Base-by-base conservation (phyloP, 1,140 invertebrate species). In the Brachionus sp. region DNA sequence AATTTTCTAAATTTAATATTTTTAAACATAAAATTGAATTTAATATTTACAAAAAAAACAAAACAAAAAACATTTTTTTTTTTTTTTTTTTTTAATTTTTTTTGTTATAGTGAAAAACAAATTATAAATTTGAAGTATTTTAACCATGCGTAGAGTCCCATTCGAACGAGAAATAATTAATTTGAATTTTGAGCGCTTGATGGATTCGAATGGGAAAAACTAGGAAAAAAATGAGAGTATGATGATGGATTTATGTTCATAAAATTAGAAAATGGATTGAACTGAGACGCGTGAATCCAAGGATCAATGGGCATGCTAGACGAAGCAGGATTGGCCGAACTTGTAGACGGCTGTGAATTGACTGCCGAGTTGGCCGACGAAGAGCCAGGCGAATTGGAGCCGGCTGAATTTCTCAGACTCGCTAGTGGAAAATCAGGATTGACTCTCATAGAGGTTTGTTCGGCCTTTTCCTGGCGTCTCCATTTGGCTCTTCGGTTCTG, bases 401-500 rank as follows among this genome's bases (percentile, higher is more conserved):
- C 19, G 29, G 46, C 50, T 19, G 46, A 77, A 35, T 16, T 80
- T 50, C 70, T 75, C 10, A 80, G 13, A 80, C 77, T 80, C 1
- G 77, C 77, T n/a, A 70, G 19, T 13, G 62, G 66, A 70, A 70
- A 82, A 13, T 82, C 80, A n/a, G 80, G 62, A 53, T 82, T 82
- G 33, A 82, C 57, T 70, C 50, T 44, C 7, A 82, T 50, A 2
- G 80, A 66, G 9, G 16, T 68, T 70, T 66, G 57, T 25, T 83
- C 82, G 29, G 68, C 66, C 73, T 84, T 84, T 77, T 84, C 83
- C 42, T 84, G 83, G 7, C 83, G 44, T 42, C 83, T 62, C 83
- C 83, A 84, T 16, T 84, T 84, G 13, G 83, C 83, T 10, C 83
- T 23, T 77, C 83, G 16, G 46, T 84, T 84, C 33, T 84, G 83